Conservation (phyloP, 2,797 vertebrate species). For the Discoglossus pictus region DNA sequence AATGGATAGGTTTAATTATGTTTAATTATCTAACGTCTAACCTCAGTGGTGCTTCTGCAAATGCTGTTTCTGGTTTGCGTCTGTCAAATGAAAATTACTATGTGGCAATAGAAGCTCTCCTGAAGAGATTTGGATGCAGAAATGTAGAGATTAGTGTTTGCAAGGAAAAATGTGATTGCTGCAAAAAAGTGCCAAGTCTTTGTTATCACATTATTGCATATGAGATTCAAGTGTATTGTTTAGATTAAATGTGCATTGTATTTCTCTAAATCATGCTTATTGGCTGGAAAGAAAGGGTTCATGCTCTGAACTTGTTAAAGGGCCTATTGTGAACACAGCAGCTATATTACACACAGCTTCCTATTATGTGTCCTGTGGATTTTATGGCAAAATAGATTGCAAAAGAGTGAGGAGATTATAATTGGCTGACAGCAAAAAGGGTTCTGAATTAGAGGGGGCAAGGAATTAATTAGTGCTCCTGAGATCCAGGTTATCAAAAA, state of each 20-base stretch:
- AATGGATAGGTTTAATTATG: slow-evolving; percentile 32
- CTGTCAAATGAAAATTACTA: slow-evolving; percentile 41
- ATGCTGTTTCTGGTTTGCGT: slow-evolving; percentile 35
- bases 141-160: slow-evolving; percentile 34
- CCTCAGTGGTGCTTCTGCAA: slow-evolving; percentile 31
- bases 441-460: too few species aligned
- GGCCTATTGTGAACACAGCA: too few species aligned
- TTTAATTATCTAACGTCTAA: slow-evolving; percentile 42
- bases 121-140: slow-evolving; percentile 39
- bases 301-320: too few species aligned
- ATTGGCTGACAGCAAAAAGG: too few species aligned
- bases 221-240: slow-evolving; percentile 21
- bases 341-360: too few species aligned
- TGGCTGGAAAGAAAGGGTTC: too few species aligned
- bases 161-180: slow-evolving; percentile 27
- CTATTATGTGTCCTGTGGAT: too few species aligned
- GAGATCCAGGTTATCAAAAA: too few species aligned
- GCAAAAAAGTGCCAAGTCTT: slow-evolving; percentile 26
- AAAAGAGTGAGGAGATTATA: too few species aligned
- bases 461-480: too few species aligned
- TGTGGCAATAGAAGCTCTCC: slow-evolving; percentile 33
- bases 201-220: slow-evolving; percentile 21
- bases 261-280: too few species aligned
- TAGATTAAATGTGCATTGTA: slow-evolving; percentile 8
- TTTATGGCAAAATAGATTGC: too few species aligned